Conservation (phyloP, 2,113 vertebrate genomes). For the Laticauda laticaudata region DNA sequence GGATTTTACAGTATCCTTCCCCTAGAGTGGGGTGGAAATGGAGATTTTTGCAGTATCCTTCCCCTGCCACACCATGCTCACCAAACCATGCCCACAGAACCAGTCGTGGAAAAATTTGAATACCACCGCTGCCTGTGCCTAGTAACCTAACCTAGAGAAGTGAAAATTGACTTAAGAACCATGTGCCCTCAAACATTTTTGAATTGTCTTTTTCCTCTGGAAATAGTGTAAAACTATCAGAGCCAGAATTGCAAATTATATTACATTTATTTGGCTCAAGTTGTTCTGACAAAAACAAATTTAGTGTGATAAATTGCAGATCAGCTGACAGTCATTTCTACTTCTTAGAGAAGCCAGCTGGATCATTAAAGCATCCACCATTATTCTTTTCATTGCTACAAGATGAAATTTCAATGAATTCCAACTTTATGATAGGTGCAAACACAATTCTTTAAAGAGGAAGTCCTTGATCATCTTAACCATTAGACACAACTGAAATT, state of each 20-base stretch:
- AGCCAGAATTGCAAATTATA: not conserved
- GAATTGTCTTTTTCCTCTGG: not conserved
- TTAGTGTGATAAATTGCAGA: not conserved
- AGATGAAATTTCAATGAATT: not conserved
- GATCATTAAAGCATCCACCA: not conserved
- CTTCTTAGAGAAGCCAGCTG: not conserved
- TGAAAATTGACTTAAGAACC: not conserved
- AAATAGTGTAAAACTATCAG: not conserved
- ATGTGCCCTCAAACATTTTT: not conserved
- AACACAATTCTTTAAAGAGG: not conserved
- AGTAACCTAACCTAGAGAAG: not conserved
- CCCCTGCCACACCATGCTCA: too few relatives aligned
- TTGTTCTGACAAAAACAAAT: not conserved
- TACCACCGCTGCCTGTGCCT: too few relatives aligned
- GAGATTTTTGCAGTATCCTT: too few relatives aligned
- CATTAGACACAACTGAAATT: not conserved
- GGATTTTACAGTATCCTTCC: too few relatives aligned
- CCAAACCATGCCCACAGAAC: too few relatives aligned
- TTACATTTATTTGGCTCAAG: not conserved
- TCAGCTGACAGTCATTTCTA: not conserved
- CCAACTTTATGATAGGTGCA: not conserved
- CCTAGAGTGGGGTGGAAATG: too few relatives aligned
- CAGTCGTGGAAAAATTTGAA: too few relatives aligned
- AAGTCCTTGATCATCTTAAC: not conserved
- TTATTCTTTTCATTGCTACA: not conserved